These are phyloP conservation scores for Gyps fulvus DNA, from an alignment of 2,113 vertebrate genomes.

Conservation along the genomic window DNA sequence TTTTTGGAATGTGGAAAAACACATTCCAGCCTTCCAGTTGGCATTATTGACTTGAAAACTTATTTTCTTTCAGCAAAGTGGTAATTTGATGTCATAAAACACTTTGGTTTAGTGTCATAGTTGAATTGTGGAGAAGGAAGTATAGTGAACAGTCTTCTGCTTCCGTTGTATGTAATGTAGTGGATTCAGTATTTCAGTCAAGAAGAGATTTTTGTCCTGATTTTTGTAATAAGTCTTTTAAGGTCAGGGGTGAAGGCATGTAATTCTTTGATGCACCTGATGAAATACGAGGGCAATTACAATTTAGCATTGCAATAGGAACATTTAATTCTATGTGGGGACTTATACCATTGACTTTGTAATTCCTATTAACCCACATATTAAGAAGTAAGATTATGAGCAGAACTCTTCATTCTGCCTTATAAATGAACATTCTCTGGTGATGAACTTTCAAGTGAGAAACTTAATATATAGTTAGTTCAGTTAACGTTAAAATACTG, in stretches of 20 bases:
- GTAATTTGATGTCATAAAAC: not conserved
- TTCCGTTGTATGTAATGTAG: not conserved
- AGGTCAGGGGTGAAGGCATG: not conserved
- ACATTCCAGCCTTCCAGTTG: not conserved
- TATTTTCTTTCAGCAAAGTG: not conserved
- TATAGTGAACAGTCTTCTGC: not conserved
- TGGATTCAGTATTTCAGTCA: not conserved
- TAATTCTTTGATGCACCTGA: not conserved
- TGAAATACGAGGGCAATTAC: not conserved
- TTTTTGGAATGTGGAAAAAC: not conserved
- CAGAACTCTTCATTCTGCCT: not conserved
- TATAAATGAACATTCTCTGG: not conserved
- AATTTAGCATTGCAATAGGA: not conserved
- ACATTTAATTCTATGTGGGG: not conserved
- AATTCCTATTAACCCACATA: not conserved
- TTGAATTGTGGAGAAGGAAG: not conserved
- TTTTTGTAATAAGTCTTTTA: not conserved
- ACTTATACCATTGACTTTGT: not conserved
- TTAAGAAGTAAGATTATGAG: not conserved
- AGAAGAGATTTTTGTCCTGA: not conserved
- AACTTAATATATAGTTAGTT: not conserved
- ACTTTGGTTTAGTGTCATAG: not conserved
- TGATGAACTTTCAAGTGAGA: not conserved
- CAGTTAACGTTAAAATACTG: not conserved
- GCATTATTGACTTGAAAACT: not conserved